phyloP scores from a whole-genome alignment of 2,113 vertebrate species.

The Cygnus atratus region DNA sequence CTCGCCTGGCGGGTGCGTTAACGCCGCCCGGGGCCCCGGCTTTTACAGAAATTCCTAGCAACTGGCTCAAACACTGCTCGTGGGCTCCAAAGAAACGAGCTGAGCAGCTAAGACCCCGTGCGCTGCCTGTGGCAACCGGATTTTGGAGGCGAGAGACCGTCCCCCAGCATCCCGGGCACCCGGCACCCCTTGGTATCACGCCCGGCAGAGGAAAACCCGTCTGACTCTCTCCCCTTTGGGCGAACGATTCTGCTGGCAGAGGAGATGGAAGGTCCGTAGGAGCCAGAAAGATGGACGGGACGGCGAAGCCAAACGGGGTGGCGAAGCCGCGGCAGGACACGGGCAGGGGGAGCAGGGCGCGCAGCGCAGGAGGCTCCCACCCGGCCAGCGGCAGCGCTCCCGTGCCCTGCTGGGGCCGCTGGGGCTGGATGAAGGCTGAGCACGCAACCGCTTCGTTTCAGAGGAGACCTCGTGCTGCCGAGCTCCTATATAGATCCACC shows the following conservation, averaged over 20 bases:
- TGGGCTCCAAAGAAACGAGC: background rate
- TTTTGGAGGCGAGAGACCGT: background rate
- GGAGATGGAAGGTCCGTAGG: background rate
- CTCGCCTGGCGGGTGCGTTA: background rate
- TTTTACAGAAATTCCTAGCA: background rate
- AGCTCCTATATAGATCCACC: slow-evolving; percentile 38
- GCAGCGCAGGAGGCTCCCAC: background rate
- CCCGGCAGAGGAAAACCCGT: background rate
- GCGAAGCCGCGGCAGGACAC: background rate
- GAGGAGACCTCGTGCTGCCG: slow-evolving; percentile 41
- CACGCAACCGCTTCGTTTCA: slow-evolving; percentile 8
- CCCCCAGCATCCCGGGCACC: background rate
- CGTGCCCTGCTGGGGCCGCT: background rate
- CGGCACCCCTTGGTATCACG: background rate
- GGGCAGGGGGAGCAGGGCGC: background rate
- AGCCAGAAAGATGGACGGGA: background rate
- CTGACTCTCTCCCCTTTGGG: background rate
- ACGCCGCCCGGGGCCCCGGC: background rate
- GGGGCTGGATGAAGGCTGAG: slow-evolving; percentile 29
- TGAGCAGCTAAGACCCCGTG: background rate
- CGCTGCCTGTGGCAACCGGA: background rate
- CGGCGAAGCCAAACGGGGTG: too few relatives aligned
- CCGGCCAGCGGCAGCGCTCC: background rate
- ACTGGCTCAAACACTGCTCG: background rate
- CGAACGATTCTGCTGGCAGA: background rate